Base-by-base conservation (phyloP, 1,140 invertebrate genomes). In the Adoxophyes honmai region DNA sequence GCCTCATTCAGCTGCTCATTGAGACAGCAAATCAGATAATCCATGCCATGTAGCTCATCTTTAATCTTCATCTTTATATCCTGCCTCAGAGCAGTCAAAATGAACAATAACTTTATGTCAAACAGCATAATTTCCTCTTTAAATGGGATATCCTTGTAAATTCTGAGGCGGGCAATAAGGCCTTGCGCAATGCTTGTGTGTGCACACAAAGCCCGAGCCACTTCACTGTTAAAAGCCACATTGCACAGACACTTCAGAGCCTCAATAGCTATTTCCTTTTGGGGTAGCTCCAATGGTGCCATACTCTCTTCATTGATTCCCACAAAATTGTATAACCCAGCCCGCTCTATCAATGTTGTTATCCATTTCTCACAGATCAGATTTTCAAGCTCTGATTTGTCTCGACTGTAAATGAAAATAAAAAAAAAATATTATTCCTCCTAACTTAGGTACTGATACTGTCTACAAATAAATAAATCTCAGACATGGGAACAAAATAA, bases 231-330 rank as follows among this genome's bases (percentile, higher is more conserved):
- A 78, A 93, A 98, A 42, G 97, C 90, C 38, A 98, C 85, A 87
- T 99, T 99, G 75, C 95, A 98, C 1, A 98, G 81, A 75, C 96
- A 94, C 88, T 98, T 99, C 42, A 96, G 81, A 0, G 95, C 93
- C 86, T 98, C 97, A 5, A 95, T 85, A 62, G 90, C 87, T 8
- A 90, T 76, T 58, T 86, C 75, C 60, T 87, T 86, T 14, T 70
- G 61, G 62, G 74, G 77, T 52, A 83, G 60, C 28, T 73, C 72
- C 51, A 64, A 65, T 48, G 85, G 38, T 6, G 64, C 58, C 61
- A 68, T 68, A 34, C 70, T 67, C 44, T 83, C 75, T 13, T 79
- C 73, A 38, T 75, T 78, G 13, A 60, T 42, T 48, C 83, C 70
- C 42, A 75, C 74, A 64, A 88, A 79, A 36, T 82, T 85, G 33